These are phyloP conservation scores for Meiosimyza platycephala DNA, from an alignment of 2,888 invertebrate genomes.

Conservation along the genomic window DNA sequence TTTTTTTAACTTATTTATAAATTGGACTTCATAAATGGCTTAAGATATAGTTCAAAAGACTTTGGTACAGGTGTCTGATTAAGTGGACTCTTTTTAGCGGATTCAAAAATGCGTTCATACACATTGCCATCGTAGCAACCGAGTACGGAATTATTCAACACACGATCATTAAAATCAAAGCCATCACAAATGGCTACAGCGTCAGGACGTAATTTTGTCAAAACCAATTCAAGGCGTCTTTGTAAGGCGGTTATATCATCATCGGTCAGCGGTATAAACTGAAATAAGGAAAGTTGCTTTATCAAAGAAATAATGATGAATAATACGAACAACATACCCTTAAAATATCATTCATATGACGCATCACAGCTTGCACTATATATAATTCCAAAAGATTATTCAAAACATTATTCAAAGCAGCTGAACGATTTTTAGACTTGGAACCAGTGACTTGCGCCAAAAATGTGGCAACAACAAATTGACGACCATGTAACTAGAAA, in stretches of 20 bases:
- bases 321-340: conserved; percentile 70
- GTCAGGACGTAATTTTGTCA: conserved; percentile 82
- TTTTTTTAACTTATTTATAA: conserved; percentile 67
- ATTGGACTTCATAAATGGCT: conserved; percentile 82
- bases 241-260: conserved; percentile 69
- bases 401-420: conserved; percentile 73
- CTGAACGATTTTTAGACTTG: conserved; percentile 69
- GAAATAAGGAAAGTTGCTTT: conserved; percentile 40
- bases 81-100: conserved; percentile 84
- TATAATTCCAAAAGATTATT: conserved; percentile 82
- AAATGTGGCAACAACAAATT: conserved; percentile 79
- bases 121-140: conserved; percentile 88
- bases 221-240: conserved; percentile 76
- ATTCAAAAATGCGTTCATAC: conserved; percentile 82
- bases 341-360: conserved; percentile 80
- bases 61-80: conserved; percentile 84
- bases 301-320: conserved; percentile 26
- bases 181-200: conserved; percentile 92
- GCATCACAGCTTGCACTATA: conserved; percentile 79
- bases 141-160: conserved; percentile 78
- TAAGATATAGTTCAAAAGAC: conserved; percentile 75
- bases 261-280: conserved; percentile 52
- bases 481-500: conserved; percentile 82
- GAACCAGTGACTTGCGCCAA: conserved; percentile 69
- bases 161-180: conserved; percentile 87